Evolutionary conservation across 2,113 vertebrate species (phyloP).

Genomic region (Podiceps cristatus): DNA sequence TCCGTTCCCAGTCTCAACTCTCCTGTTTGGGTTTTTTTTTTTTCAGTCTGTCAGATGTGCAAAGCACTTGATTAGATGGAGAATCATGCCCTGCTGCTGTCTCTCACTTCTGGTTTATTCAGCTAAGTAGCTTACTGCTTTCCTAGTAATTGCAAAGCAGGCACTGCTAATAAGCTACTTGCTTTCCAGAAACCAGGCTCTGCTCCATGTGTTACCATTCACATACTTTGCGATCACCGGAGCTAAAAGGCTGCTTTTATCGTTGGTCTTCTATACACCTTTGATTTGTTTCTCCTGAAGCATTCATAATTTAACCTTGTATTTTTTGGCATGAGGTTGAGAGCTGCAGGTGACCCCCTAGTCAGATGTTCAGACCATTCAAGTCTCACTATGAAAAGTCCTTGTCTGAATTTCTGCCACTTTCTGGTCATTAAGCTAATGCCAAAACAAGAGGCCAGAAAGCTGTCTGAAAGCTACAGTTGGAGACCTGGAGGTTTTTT

Average conservation of each 20-base stretch:
- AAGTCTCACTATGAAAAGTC: not conserved
- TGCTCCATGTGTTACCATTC: not conserved
- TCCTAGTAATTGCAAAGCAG: not conserved
- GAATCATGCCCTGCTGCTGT: not conserved
- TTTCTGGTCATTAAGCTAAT: not conserved
- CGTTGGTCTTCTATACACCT: not conserved
- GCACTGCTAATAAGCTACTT: not conserved
- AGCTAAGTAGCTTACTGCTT: not conserved
- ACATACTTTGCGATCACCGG: not conserved
- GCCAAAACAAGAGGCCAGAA: not conserved
- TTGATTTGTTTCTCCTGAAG: not conserved
- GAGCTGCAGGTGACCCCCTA: not conserved
- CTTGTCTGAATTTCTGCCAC: not conserved
- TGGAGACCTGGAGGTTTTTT: not conserved
- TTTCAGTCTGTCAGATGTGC: not conserved
- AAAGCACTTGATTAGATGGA: conserved; percentile 18
- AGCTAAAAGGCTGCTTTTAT: not conserved
- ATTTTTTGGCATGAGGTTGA: not conserved
- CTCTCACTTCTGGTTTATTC: not conserved
- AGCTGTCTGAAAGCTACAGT: not conserved
- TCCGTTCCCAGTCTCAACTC: not conserved
- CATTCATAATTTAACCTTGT: not conserved
- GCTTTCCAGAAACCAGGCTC: not conserved
- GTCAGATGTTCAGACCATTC: not conserved
- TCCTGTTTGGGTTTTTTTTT: not conserved